Conservation (phyloP, 1,140 invertebrate genomes). For the Diabrotica virgifera region DNA sequence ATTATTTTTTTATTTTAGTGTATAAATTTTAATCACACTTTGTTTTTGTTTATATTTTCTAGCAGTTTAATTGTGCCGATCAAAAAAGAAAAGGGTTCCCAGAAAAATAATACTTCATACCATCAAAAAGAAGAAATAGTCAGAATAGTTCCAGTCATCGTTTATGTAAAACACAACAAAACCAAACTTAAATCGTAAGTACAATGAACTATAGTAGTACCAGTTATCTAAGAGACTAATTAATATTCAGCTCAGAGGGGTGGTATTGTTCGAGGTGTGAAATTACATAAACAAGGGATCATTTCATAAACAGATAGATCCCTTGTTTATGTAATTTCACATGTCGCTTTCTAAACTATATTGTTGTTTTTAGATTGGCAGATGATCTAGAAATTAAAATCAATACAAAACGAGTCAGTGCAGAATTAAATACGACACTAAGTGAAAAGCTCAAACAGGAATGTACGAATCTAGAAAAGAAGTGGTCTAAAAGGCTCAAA, state of each 20-base stretch:
- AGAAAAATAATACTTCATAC: neutral
- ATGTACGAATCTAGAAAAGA: neutral
- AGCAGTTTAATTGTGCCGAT: neutral
- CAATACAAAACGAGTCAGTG: neutral
- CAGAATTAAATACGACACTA: neutral
- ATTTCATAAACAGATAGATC: no score
- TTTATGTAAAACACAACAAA: slow-evolving; percentile 1
- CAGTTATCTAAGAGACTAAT: no score
- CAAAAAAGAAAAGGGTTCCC: neutral
- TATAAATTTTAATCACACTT: no score
- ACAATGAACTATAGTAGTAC: neutral
- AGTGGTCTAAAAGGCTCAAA: neutral
- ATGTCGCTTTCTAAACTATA: no score
- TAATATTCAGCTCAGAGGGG: no score
- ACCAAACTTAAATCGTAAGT: slow-evolving; percentile 1
- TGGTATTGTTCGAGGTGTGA: no score
- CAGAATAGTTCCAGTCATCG: neutral
- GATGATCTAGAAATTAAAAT: neutral
- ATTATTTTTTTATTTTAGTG: no score
- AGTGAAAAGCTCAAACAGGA: neutral
- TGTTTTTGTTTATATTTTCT: neutral
- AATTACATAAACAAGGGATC: no score
- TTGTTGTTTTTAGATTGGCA: neutral
- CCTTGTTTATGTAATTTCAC: no score
- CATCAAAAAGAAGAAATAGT: neutral